phyloP scores from a whole-genome alignment of 2,888 invertebrate species.

The Amblyteles armatorius region DNA sequence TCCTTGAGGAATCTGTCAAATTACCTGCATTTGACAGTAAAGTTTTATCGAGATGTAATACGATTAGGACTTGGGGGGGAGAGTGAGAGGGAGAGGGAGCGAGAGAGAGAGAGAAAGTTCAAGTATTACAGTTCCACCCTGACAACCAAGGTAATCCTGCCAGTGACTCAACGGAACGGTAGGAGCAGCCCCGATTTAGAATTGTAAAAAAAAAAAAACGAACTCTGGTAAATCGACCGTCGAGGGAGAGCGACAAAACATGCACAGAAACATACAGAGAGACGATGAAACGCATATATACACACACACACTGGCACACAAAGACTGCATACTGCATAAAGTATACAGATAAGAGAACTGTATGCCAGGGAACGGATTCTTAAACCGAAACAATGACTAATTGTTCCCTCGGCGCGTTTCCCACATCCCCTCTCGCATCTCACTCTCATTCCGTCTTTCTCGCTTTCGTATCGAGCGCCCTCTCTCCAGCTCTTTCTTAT shows the following conservation, averaged over 20 bases:
- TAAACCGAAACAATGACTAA: slow-evolving; percentile 67
- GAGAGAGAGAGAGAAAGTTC: background rate
- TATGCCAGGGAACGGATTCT: slow-evolving; percentile 53
- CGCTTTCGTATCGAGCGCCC: background rate
- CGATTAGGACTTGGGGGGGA: background rate
- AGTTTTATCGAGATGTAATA: background rate
- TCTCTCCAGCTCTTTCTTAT: slow-evolving; percentile 51
- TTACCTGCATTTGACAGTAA: background rate
- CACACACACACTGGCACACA: background rate
- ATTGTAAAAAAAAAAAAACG: slow-evolving; percentile 8
- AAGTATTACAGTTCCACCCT: background rate
- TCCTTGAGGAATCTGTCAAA: background rate
- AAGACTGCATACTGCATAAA: slow-evolving; percentile 22
- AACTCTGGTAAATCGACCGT: slow-evolving; percentile 20
- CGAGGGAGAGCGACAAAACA: background rate
- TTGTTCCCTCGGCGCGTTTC: slow-evolving; percentile 65
- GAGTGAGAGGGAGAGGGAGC: background rate
- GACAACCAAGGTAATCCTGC: slow-evolving; percentile 9
- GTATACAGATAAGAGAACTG: slow-evolving; percentile 43
- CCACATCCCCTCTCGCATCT: slow-evolving; percentile 59
- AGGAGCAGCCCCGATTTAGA: background rate
- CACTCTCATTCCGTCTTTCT: slow-evolving; percentile 43
- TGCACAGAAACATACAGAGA: slow-evolving; percentile 9
- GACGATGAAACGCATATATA: background rate
- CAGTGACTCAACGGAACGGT: background rate